phyloP scores from a whole-genome alignment of 2,113 vertebrate species.

The Geococcyx californianus region DNA sequence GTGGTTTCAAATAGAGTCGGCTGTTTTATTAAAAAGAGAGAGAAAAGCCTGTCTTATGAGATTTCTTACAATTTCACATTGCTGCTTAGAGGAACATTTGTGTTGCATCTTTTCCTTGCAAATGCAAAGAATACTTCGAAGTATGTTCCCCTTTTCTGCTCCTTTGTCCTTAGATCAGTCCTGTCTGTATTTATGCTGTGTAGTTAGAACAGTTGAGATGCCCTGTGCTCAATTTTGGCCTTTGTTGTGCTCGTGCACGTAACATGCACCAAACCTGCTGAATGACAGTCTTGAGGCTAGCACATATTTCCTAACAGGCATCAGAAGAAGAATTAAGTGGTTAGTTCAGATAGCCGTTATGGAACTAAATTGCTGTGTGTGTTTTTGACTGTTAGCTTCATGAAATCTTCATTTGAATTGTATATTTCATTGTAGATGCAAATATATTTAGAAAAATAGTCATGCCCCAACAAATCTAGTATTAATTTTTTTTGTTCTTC shows the following conservation, averaged over 20 bases:
- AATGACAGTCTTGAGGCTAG: background rate
- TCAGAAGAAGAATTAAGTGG: background rate
- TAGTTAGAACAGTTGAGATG: background rate
- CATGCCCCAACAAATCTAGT: slow-evolving; percentile 70
- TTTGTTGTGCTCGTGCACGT: background rate
- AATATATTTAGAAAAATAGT: slow-evolving; percentile 60
- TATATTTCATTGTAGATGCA: slow-evolving; percentile 51
- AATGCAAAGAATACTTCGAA: background rate
- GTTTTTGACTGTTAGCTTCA: background rate
- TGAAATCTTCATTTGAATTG: background rate
- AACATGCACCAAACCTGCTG: background rate
- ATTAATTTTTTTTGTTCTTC: slow-evolving; percentile 77
- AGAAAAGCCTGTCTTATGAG: background rate
- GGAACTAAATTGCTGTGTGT: background rate
- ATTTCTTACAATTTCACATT: background rate
- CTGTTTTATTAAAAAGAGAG: background rate
- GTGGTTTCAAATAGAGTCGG: background rate
- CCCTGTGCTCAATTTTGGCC: background rate
- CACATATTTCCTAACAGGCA: background rate
- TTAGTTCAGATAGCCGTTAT: background rate
- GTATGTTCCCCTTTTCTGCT: background rate
- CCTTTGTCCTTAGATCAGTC: background rate
- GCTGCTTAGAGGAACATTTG: background rate
- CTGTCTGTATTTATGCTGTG: background rate
- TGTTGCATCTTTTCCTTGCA: background rate